Evolutionary conservation across 2,113 vertebrate genomes (phyloP), one percentile per base, ranked within the genome.

Genomic region (Tretioscincus oriximinensis): DNA sequence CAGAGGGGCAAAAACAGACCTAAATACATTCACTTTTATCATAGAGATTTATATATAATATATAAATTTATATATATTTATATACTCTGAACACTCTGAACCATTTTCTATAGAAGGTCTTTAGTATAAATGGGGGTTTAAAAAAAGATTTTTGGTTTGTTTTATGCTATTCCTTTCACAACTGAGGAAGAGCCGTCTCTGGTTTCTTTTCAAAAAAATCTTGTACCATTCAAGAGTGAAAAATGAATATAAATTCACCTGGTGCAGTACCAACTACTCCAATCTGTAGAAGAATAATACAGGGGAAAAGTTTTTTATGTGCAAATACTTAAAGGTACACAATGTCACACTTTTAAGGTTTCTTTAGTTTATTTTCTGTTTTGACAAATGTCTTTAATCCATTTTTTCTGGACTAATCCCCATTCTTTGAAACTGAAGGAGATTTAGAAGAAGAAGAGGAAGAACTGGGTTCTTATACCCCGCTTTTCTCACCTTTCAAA

Each of bases 11-110:
- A 75, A 45, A 69, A 75, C 79, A 31, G 67, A 58, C 63, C 54
- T 73, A 49, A 70, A 51, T 79, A 84, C 77, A 79, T 74, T 79
- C 82, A 68, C 49, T 65, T 84, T 84, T 75, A 84, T 70, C 77
- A 79, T 80, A 84, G 49, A 84, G 22, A 63, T 68, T 79, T 69
- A 73, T 84, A 61, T 68, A 61, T 29, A 45, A 61, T 84, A 78
- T 68, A 67, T 58, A 74, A 31, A 41, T 66, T 78, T 63, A 71
- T 80, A 80, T 73, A 51, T 61, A 49, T 69, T 63, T 73, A 69
- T 84, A 84, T 79, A 84, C 47, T 79, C 71, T 79, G 82, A 67
- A 41, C 64, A 63, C 64, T 63, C 71, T 79, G 70, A 63, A 74
- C 63, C 58, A 5, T 58, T 66, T n/a, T 78, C 76, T 74, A 61